phyloP scores from a whole-genome alignment of 30 jellyfish, hydroid and myxozoan genomes.

The Clytia hemisphaerica region DNA sequence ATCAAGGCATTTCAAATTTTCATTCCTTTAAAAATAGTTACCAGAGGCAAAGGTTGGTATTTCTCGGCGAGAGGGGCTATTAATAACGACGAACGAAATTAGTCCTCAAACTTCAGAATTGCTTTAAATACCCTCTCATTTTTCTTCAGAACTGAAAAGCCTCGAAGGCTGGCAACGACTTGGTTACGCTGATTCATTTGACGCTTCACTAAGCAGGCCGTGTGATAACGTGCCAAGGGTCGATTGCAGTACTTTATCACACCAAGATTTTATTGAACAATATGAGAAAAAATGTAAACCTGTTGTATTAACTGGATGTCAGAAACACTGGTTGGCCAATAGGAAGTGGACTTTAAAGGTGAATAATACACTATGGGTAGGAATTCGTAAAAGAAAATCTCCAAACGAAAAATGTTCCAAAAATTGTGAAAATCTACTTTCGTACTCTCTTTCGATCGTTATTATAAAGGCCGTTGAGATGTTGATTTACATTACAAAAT shows the following conservation, averaged over 20 bases:
- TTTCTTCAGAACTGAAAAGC: constrained; percentile 58
- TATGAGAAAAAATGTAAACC: constrained; percentile 81
- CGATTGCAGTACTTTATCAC: constrained; percentile 65
- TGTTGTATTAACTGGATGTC: constrained; percentile 74
- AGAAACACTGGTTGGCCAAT: constrained; percentile 86
- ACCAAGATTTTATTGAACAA: constrained; percentile 63
- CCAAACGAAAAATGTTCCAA: too few relatives aligned
- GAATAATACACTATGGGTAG: too few relatives aligned
- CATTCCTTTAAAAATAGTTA: neutral
- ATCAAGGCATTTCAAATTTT: too few relatives aligned
- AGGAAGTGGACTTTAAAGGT: constrained; percentile 85
- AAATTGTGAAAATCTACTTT: too few relatives aligned
- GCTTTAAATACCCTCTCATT: neutral
- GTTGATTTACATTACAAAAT: too few relatives aligned
- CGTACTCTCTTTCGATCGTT: too few relatives aligned
- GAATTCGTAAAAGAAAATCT: too few relatives aligned
- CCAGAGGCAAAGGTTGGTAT: neutral
- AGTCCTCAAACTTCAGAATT: neutral
- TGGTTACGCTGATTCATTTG: constrained; percentile 37
- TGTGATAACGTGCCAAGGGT: constrained; percentile 63
- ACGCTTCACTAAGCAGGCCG: constrained; percentile 21
- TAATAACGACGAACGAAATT: neutral
- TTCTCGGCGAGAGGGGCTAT: neutral
- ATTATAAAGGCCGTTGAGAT: too few relatives aligned
- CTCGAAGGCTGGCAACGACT: constrained; percentile 86